Evolutionary conservation across 2,113 vertebrate species (phyloP).

Genomic region (Tursiops truncatus): DNA sequence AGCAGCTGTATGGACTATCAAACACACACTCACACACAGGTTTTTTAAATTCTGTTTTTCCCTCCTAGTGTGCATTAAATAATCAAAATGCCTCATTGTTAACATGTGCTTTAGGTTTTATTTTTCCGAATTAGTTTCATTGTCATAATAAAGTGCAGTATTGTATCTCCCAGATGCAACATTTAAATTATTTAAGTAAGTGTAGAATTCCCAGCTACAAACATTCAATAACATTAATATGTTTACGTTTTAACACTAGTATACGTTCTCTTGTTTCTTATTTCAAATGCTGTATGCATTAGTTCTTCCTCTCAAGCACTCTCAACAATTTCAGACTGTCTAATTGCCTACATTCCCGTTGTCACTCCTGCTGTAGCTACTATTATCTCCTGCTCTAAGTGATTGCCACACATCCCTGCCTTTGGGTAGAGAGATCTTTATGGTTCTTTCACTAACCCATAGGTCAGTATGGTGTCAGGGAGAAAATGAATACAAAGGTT

Average conservation of each 20-base stretch:
- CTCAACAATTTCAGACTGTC: not conserved
- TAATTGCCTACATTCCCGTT: not conserved
- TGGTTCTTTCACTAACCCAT: not conserved
- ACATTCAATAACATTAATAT: not conserved
- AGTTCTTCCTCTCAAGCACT: not conserved
- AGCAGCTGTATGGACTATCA: not conserved
- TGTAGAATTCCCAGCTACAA: not conserved
- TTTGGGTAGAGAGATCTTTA: not conserved
- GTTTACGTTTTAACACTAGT: not conserved
- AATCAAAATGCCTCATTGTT: not conserved
- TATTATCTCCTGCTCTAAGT: not conserved
- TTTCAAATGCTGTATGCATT: not conserved
- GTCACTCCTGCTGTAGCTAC: not conserved
- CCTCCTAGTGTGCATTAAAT: not conserved
- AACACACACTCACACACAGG: not conserved
- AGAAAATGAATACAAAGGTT: not conserved
- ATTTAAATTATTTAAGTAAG: constrained; percentile 26
- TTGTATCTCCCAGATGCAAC: not conserved
- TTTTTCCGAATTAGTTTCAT: constrained; percentile 43
- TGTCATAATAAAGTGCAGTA: constrained; percentile 9
- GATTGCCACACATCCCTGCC: not conserved
- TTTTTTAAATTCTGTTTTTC: not conserved
- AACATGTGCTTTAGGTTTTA: not conserved
- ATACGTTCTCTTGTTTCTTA: not conserved
- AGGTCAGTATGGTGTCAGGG: not conserved